A percentile compares a stretch with the other conserved stretches of the same genome.
Evolutionary conservation across 2,113 vertebrate species (phyloP).

Genomic region (Neolamprologus modestus): DNA sequence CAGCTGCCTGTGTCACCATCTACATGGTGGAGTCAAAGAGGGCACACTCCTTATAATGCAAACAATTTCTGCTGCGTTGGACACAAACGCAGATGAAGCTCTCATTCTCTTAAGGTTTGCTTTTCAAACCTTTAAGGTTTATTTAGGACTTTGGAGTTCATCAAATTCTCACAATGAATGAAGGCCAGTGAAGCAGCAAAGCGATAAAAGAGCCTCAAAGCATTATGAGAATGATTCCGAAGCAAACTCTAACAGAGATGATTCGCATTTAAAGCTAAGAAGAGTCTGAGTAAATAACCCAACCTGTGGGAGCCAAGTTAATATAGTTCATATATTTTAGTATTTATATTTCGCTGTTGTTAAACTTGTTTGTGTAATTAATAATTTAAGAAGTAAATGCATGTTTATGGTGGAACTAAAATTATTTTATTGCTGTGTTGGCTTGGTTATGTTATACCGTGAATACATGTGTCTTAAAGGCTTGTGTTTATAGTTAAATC

Average conservation of each 20-base stretch:
- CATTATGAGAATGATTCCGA: neutral
- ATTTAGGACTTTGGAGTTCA: neutral
- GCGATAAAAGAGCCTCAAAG: neutral
- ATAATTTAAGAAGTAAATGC: no score
- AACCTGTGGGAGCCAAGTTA: neutral
- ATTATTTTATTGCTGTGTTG: no score
- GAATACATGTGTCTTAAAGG: no score
- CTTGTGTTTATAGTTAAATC: no score
- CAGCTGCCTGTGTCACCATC: neutral
- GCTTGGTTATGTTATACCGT: no score
- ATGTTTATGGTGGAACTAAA: no score
- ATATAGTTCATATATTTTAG: neutral
- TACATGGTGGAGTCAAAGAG: neutral
- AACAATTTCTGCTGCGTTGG: neutral
- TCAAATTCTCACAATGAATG: neutral
- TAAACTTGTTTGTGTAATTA: no score
- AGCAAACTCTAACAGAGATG: neutral
- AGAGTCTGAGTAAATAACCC: neutral
- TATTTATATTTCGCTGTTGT: no score
- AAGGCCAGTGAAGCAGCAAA: neutral
- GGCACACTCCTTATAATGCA: neutral
- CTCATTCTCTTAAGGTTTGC: neutral
- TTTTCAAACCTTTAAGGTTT: neutral
- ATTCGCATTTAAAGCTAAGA: neutral
- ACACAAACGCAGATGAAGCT: neutral